Evolutionary conservation across 1,140 invertebrate genomes (phyloP), one percentile per base, ranked within the genome.

Genomic region (Drosophila ogumai): DNA sequence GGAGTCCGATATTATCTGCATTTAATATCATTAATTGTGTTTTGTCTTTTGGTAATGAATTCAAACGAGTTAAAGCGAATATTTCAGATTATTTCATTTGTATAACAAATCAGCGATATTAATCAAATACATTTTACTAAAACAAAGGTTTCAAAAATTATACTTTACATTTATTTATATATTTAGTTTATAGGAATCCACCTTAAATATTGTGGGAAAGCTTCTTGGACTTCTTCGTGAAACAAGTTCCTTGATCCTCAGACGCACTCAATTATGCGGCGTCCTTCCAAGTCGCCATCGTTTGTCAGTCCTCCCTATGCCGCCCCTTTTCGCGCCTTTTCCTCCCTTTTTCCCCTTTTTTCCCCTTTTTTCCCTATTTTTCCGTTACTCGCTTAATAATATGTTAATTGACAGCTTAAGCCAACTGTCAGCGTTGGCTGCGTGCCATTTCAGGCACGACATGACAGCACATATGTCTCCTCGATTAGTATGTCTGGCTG

Each of bases 361-460:
- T 49, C 28, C 49, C n/a, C n/a, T 28, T 8, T 28, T 9, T 40
- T 55, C n/a, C 6, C 17, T 17, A 0, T 47, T 22, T 34, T 50
- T 49, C 28, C 49, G 38, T 36, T 40, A 22, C 40, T 68, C 63
- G 73, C 75, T 60, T 77, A 77, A 77, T 77, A 77, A 77, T 77
- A 77, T 76, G 75, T 76, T 77, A 77, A 77, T 77, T 76, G 74
- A 76, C 75, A 76, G 75, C 63, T 77, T 76, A 61, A 56, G 75
- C 75, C 75, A 75, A 75, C 75, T 75, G 74, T 77, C 63, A 44
- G 74, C 72, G 46, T 19, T 57, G 34, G 59, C 34, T 65, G 71
- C 32, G 59, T 75, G 71, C 59, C 52, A 49, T 57, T 75, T 61
- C 15, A 75, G 71, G 43, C 40, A 25, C 58, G 60, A 75, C 73